Evolutionary conservation across 2,797 vertebrate species (phyloP), one percentile per base, ranked within the genome.

Genomic region (Falco novaeseelandiae): DNA sequence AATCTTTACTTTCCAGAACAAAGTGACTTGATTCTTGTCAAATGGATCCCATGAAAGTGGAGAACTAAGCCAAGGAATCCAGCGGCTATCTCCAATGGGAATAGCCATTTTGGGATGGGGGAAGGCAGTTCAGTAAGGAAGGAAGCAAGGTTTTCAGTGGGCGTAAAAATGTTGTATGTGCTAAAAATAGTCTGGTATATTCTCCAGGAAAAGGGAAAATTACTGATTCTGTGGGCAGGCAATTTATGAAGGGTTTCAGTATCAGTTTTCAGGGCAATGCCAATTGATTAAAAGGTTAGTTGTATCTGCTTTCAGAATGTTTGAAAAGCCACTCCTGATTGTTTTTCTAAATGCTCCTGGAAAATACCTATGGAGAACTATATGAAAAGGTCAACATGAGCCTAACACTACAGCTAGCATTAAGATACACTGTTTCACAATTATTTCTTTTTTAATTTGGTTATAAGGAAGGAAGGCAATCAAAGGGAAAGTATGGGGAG

Each of bases 121-220:
- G 34, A 13, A 52, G 14, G 72, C 55, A 27, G 42, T 48, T 71
- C 52, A 42, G 34, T 26, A 40, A 18, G 16, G 83, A 87, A 90
- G 61, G 21, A 48, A 66, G 55, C 9, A 26, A 30, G 19, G 55
- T 48, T 67, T 38, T 44, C 63, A 49, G 26, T 9, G 19, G 62
- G 22, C 62, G 57, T 25, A 8, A 52, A 49, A 62, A 3, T 1
- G 10, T 30, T 10, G 14, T 30, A 38, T 38, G 38, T 38, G 38
- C 38, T 38, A 38, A 5, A 2, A 1, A 9, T 2, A 55, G 63
- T 17, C 65, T 38, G 65, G 40, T 17, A 4, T 15, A 1, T 40
- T 49, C 46, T 10, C 22, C 12, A 26, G 81, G 78, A 55, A 58
- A 29, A 73, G 55, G 91, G 62, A 36, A 63, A 51, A 59, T 6